A percentile compares a stretch with the other conserved stretches of the same genome.
Conservation (phyloP, 2,113 vertebrate species). For the Tenrec ecaudatus region DNA sequence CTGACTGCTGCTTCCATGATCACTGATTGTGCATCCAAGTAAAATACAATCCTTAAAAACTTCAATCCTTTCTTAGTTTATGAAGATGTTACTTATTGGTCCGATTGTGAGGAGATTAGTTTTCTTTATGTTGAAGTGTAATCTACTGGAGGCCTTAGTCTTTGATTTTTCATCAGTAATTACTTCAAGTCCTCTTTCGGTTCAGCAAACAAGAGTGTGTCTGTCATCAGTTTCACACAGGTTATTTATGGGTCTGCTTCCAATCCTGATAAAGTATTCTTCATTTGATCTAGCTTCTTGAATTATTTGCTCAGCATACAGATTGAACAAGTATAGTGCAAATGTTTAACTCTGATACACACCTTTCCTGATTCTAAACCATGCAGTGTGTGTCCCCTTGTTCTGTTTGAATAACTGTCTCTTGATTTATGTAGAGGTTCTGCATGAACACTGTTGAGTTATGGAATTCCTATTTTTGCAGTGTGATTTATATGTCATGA, state of each 20-base stretch:
- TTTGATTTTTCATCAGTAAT: neutral
- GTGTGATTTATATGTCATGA: too few species aligned
- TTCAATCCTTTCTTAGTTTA: neutral
- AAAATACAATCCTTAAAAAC: neutral
- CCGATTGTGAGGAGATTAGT: neutral
- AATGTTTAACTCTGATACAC: too few species aligned
- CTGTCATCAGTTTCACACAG: neutral
- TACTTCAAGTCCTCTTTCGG: neutral
- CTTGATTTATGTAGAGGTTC: too few species aligned
- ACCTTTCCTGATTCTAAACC: too few species aligned
- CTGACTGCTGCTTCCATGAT: neutral
- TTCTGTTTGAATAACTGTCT: too few species aligned
- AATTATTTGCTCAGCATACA: neutral
- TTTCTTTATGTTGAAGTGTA: neutral
- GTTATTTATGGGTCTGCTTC: neutral
- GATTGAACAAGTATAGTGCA: too few species aligned
- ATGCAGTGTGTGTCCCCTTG: too few species aligned
- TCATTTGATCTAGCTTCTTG: neutral
- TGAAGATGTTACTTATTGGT: neutral
- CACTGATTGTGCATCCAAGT: neutral
- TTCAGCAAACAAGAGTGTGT: neutral
- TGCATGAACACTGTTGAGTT: too few species aligned
- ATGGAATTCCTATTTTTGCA: too few species aligned
- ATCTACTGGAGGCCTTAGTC: neutral
- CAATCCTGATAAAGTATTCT: neutral